Evolutionary conservation across 1,140 invertebrate species (phyloP).

Genomic region (Drosophila ercepeae): DNA sequence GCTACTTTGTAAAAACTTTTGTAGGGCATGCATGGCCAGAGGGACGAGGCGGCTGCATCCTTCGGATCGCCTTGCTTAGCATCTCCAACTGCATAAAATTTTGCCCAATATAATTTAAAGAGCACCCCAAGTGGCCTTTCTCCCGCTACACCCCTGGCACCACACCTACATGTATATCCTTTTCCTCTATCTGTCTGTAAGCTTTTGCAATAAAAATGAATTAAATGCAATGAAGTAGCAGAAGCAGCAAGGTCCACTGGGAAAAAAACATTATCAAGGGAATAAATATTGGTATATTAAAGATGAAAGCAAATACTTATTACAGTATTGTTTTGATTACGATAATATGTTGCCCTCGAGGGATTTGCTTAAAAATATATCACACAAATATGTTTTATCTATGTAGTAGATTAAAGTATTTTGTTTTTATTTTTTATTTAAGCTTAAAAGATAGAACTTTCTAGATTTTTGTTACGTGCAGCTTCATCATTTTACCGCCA

Average conservation of each 20-base stretch:
- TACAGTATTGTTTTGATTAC: background rate
- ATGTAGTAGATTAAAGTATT: background rate
- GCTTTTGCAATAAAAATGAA: conserved; percentile 82
- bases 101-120: conserved; percentile 79
- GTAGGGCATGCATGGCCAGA: conserved; percentile 43
- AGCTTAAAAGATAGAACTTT: background rate
- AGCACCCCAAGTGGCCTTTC: conserved; percentile 74
- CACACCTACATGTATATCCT: conserved; percentile 25
- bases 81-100: conserved; percentile 75
- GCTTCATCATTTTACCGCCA: conserved; percentile 9
- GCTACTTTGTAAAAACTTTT: conserved; percentile 81
- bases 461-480: conserved; percentile 1
- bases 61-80: conserved; percentile 42
- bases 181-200: conserved; percentile 68
- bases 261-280: conserved; percentile 8
- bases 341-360: no score
- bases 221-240: conserved; percentile 81
- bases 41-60: conserved; percentile 29
- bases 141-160: background rate
- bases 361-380: no score
- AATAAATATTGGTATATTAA: background rate
- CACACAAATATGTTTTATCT: no score
- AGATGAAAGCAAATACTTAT: background rate
- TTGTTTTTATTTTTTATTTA: background rate
- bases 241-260: conserved; percentile 6